Evolutionary conservation across 1,140 invertebrate genomes (phyloP).

Genomic region (Macrocentrus cingulum): DNA sequence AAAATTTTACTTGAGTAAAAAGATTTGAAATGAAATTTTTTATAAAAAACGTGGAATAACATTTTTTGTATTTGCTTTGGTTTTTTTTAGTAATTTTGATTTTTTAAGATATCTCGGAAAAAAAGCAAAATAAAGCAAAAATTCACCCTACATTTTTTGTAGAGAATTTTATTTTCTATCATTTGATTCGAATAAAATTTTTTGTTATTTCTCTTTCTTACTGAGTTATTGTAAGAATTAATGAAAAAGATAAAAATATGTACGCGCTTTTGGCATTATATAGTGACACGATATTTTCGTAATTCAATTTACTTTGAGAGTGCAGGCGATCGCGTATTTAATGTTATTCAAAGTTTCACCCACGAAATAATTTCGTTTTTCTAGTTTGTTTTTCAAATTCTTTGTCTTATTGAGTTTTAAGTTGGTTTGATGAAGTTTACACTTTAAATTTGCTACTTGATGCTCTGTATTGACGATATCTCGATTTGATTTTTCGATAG

Average conservation of each 20-base stretch:
- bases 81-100: too few relatives aligned
- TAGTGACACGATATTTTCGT: not conserved
- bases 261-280: not conserved
- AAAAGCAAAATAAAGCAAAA: too few relatives aligned
- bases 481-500: slow-evolving; percentile 19
- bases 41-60: too few relatives aligned
- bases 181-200: too few relatives aligned
- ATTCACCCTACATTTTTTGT: too few relatives aligned
- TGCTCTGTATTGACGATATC: not conserved
- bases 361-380: slow-evolving; percentile 26
- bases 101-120: too few relatives aligned
- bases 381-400: slow-evolving; percentile 20
- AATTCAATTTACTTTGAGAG: slow-evolving; percentile 17
- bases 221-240: not conserved
- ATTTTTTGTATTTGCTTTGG: too few relatives aligned
- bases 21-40: too few relatives aligned
- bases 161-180: too few relatives aligned
- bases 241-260: not conserved
- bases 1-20: too few relatives aligned
- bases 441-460: slow-evolving; percentile 26
- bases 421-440: slow-evolving; percentile 35
- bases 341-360: slow-evolving; percentile 33
- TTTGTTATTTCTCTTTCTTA: too few relatives aligned
- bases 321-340: slow-evolving; percentile 36
- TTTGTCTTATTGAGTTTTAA: slow-evolving; percentile 25